These are phyloP conservation scores for Arenaria interpres DNA, from an alignment of 2,113 vertebrate species.

Conservation along the genomic window DNA sequence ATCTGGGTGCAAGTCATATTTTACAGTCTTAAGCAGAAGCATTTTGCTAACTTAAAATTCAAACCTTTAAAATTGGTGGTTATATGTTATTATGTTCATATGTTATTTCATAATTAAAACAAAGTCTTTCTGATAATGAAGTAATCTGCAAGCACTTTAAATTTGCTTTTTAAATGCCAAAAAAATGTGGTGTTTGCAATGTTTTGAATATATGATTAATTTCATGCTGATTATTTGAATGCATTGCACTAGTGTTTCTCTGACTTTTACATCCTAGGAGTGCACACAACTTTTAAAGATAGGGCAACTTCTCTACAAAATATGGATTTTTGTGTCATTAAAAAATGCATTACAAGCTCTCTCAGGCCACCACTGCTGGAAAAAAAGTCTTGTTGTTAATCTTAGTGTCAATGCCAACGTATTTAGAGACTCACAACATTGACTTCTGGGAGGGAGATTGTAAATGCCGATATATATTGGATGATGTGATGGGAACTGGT, in stretches of 20 bases:
- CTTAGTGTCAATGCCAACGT: background rate
- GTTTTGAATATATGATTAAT: background rate
- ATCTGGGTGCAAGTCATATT: background rate
- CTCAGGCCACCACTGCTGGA: background rate
- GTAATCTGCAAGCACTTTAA: background rate
- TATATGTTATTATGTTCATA: background rate
- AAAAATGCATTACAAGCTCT: constrained; percentile 44
- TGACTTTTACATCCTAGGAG: constrained; percentile 6
- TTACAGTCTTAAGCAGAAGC: background rate
- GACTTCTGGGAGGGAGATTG: background rate
- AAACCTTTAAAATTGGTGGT: constrained; percentile 6
- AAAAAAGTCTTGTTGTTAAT: constrained; percentile 39
- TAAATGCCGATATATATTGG: constrained; percentile 4
- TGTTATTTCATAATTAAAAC: constrained; percentile 4
- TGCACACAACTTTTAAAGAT: constrained; percentile 1
- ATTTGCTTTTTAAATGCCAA: constrained; percentile 29
- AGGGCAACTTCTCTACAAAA: constrained; percentile 51
- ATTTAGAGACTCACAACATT: background rate
- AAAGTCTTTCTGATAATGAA: background rate
- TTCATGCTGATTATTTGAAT: background rate
- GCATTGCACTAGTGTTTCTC: background rate
- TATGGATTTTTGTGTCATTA: constrained; percentile 56
- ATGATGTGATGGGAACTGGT: background rate
- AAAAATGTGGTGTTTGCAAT: background rate
- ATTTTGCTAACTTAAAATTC: background rate